phyloP scores from a whole-genome alignment of 2,797 vertebrate species.

The Thaleichthys pacificus region DNA sequence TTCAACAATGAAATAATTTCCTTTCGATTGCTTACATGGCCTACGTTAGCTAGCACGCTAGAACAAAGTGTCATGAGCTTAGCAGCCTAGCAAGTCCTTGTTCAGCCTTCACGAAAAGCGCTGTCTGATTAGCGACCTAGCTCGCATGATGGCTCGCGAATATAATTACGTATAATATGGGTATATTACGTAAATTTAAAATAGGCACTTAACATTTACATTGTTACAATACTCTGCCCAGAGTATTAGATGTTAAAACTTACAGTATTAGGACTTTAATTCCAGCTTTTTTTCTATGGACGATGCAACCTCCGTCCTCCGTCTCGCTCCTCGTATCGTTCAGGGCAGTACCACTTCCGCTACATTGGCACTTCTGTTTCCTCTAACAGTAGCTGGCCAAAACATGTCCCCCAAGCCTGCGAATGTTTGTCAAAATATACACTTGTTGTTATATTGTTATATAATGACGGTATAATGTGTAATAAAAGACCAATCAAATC shows the following conservation, averaged over 20 bases:
- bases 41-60: constrained; percentile 20
- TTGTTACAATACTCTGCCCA: background rate
- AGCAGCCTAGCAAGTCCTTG: constrained; percentile 1
- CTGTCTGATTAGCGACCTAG: constrained; percentile 37
- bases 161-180: constrained; percentile 33
- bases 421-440: too few species aligned
- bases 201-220: constrained; percentile 2
- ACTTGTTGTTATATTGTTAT: too few species aligned
- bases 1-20: background rate
- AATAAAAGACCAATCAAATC: too few species aligned
- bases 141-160: constrained; percentile 49
- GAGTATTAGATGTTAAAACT: constrained; percentile 49
- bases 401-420: too few species aligned
- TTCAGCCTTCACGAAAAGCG: constrained; percentile 8
- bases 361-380: constrained; percentile 79
- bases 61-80: constrained; percentile 9
- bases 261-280: constrained; percentile 72
- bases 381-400: constrained; percentile 43
- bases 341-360: constrained; percentile 85
- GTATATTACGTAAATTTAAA: constrained; percentile 19
- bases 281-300: constrained; percentile 71
- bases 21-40: constrained; percentile 18
- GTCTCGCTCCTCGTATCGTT: constrained; percentile 75
- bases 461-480: too few species aligned
- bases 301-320: constrained; percentile 72